Evolutionary conservation across 2,888 invertebrate species (phyloP).

Genomic region (Lepetodrilus schrolli): DNA sequence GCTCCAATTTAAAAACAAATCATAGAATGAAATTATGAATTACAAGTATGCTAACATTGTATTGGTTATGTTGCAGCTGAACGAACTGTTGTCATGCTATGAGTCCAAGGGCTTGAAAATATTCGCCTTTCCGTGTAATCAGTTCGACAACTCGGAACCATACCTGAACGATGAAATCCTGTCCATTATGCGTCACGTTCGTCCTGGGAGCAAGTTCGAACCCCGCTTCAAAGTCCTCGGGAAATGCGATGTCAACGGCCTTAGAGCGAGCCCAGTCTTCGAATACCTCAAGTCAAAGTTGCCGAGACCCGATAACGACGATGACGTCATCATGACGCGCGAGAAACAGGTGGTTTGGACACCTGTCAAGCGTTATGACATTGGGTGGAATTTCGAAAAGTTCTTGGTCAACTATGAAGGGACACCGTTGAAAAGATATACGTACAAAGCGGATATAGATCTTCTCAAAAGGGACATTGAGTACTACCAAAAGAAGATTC

Average conservation of each 20-base stretch:
- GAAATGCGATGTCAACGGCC: conserved; percentile 44
- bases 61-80: conserved; percentile 34
- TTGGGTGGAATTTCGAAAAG: conserved; percentile 51
- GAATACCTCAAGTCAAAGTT: conserved; percentile 44
- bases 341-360: conserved; percentile 39
- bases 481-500: conserved; percentile 38
- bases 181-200: conserved; percentile 39
- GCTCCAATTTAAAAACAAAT: too few relatives aligned
- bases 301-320: conserved; percentile 43
- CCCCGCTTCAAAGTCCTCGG: conserved; percentile 45
- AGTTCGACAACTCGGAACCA: conserved; percentile 44
- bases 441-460: conserved; percentile 33
- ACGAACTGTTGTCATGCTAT: conserved; percentile 35
- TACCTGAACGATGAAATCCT: conserved; percentile 44
- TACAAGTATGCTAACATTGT: too few relatives aligned
- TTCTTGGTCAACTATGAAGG: conserved; percentile 47
- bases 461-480: conserved; percentile 42
- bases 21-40: too few relatives aligned
- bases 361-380: conserved; percentile 43
- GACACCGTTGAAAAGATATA: conserved; percentile 44
- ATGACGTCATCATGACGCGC: conserved; percentile 36
- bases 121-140: conserved; percentile 48
- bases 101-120: conserved; percentile 24
- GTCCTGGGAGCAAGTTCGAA: conserved; percentile 46
- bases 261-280: conserved; percentile 38